Base-by-base conservation (phyloP, 2,888 invertebrate species). In the Philereme transversata region DNA sequence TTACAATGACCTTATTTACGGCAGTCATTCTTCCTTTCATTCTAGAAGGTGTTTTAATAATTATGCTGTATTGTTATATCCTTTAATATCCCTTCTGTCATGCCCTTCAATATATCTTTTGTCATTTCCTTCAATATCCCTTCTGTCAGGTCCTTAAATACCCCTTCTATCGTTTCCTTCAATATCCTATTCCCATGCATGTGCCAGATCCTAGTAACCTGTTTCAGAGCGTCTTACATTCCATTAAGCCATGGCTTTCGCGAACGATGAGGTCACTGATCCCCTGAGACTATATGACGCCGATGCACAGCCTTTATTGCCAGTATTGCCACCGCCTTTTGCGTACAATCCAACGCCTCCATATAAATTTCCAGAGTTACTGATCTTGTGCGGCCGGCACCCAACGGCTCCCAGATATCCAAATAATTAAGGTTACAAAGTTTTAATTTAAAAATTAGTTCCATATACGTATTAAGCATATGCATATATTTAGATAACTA, bases 231-330 rank as follows among this genome's bases (percentile, higher is more conserved):
- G 54, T 58, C 62, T 57, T 58, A 55, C 67, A 69, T 67, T 69
- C 69, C 69, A 59, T 47, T 62, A 55, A 62, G 67, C 70, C 74
- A 75, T 74, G 68, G 75, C 75, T 77, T 80, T 79, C 71, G 78
- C 81, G 72, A 73, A 69, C 61, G 58, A 57, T 65, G 78, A 74
- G 87, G 83, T 87, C 86, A 84, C 70, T 83, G 85, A 73, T 81
- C 85, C 76, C 78, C 67, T 54, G 77, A 84, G 87, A 85, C 85
- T 71, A 74, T 74, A 74, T 72, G 81, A 79, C 81, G 81, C 78
- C 22, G 81, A 73, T 67, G 69, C 73, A 71, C 68, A 67, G 71
- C 57, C 74, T 76, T 73, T 71, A 73, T 71, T 69, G 67, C 69
- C 60, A 55, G 22, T 22, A 22, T 22, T 22, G 5, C 40, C 40